These are phyloP conservation scores for Invenusta paracnida DNA, from an alignment of 2,888 invertebrate genomes.

Conservation along the genomic window DNA sequence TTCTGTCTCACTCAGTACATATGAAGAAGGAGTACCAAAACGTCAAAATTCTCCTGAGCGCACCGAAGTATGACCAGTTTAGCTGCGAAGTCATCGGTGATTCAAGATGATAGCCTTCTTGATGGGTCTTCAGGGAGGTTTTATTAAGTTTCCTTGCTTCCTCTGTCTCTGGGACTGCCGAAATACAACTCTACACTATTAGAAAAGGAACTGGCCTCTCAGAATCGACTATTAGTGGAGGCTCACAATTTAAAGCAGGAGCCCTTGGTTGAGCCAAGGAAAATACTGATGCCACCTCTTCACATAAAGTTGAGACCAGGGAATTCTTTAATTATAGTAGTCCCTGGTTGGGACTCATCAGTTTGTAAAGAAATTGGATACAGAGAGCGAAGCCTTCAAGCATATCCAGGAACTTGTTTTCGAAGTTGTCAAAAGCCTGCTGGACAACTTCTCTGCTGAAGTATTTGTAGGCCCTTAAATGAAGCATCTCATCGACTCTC, in stretches of 20 bases:
- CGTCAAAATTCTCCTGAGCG: slow-evolving; percentile 48
- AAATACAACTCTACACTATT: slow-evolving; percentile 23
- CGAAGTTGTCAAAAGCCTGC: background rate
- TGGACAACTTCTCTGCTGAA: background rate
- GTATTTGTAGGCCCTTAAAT: background rate
- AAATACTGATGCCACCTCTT: slow-evolving; percentile 42
- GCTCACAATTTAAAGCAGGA: slow-evolving; percentile 38
- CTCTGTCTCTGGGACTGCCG: slow-evolving; percentile 21
- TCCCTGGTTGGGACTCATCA: too few species aligned
- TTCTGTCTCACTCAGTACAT: too few species aligned
- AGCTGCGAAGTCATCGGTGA: slow-evolving; percentile 50
- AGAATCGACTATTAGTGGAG: slow-evolving; percentile 8
- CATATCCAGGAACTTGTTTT: too few species aligned
- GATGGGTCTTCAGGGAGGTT: slow-evolving; percentile 47
- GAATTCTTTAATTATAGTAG: too few species aligned
- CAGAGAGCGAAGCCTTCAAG: too few species aligned
- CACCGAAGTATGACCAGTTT: slow-evolving; percentile 51
- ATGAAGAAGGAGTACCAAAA: too few species aligned
- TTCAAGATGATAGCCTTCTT: slow-evolving; percentile 52
- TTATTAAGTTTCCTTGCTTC: slow-evolving; percentile 45
- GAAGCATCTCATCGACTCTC: background rate
- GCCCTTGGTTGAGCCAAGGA: background rate
- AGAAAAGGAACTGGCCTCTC: background rate
- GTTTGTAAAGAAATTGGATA: background rate
- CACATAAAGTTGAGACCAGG: background rate